phyloP scores from a whole-genome alignment of 2,113 vertebrate species.

The Catagonus wagneri region DNA sequence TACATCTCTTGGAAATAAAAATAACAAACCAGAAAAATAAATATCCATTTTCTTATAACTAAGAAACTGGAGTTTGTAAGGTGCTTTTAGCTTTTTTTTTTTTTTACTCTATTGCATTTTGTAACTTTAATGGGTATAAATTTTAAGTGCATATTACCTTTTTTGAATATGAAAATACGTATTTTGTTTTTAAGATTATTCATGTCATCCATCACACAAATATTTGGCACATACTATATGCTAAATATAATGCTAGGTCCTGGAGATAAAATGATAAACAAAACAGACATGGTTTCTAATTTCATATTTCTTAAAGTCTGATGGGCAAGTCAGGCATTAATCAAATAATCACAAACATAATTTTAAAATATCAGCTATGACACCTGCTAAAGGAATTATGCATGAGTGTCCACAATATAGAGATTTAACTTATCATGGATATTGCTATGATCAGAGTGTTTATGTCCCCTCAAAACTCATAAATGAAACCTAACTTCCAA shows the following conservation, averaged over 20 bases:
- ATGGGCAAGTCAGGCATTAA: neutral
- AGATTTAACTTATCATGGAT: neutral
- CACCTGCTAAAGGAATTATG: neutral
- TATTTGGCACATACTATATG: neutral
- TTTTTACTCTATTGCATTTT: neutral
- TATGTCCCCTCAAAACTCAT: neutral
- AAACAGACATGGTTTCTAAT: neutral
- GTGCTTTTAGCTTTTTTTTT: neutral
- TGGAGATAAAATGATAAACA: neutral
- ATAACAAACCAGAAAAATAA: constrained; percentile 6
- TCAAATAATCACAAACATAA: constrained; percentile 14
- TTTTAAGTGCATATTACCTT: neutral
- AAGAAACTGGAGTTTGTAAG: neutral
- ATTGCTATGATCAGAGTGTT: neutral
- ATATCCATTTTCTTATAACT: neutral
- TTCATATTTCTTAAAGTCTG: neutral
- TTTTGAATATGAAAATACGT: neutral
- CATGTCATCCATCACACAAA: neutral
- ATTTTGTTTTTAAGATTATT: constrained; percentile 56
- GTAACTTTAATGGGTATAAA: neutral
- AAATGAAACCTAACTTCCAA: neutral
- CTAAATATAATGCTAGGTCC: neutral
- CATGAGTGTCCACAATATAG: neutral
- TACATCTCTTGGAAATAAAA: constrained; percentile 28
- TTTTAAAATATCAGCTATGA: neutral